A percentile compares a stretch with the other conserved stretches of the same genome.
phyloP scores from a whole-genome alignment of 2,797 vertebrate genomes.

The Spatula versicolor region DNA sequence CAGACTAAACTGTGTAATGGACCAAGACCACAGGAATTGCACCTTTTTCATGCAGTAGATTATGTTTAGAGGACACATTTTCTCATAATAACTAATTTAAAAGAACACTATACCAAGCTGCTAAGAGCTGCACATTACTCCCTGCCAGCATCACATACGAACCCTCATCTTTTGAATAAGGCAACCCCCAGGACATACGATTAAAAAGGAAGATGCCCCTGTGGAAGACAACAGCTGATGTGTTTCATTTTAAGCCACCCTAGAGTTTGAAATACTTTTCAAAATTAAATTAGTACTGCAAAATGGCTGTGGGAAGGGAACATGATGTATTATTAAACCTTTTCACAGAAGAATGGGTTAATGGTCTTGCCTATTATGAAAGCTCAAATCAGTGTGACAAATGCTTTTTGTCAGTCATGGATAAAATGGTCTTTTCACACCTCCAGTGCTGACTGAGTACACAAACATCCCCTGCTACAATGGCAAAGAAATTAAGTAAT shows the following conservation, averaged over 20 bases:
- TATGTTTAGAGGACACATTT: background rate
- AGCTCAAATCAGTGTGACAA: background rate
- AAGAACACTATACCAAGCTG: background rate
- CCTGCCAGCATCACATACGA: background rate
- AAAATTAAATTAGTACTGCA: conserved; percentile 33
- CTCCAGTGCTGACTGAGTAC: background rate
- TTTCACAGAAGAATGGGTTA: background rate
- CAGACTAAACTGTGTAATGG: background rate
- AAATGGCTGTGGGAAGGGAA: background rate
- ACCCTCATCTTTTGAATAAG: background rate
- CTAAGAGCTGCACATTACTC: background rate
- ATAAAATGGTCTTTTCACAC: conserved; percentile 5
- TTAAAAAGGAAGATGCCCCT: background rate
- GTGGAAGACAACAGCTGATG: background rate
- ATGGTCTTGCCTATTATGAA: background rate
- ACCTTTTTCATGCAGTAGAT: background rate
- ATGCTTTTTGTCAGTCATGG: background rate
- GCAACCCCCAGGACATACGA: background rate
- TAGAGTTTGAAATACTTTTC: background rate
- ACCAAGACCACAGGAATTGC: background rate
- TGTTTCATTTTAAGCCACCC: background rate
- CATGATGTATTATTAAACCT: conserved; percentile 11
- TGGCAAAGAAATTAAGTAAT: background rate
- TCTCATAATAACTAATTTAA: background rate
- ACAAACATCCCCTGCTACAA: background rate